These are phyloP conservation scores for Onychomys arenicola DNA, from an alignment of 2,797 vertebrate species.

Conservation along the genomic window DNA sequence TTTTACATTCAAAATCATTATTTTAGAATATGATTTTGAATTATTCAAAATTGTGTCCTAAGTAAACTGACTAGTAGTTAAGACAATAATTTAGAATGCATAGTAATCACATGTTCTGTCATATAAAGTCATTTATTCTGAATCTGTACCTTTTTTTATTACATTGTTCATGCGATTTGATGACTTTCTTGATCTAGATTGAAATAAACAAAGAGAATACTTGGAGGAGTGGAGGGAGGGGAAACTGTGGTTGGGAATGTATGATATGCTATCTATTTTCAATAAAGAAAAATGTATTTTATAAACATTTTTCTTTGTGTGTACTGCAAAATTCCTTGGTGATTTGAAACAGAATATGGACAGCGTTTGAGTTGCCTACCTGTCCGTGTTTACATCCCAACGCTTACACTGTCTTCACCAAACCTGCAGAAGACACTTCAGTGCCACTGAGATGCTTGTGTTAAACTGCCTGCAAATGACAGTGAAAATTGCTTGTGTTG, in stretches of 20 bases:
- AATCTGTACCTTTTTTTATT: conserved; percentile 7
- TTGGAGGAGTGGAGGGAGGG: too few species aligned
- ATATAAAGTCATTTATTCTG: background rate
- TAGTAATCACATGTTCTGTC: background rate
- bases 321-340: background rate
- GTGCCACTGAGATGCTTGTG: background rate
- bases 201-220: background rate
- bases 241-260: background rate
- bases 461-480: background rate
- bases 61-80: background rate
- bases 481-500: background rate
- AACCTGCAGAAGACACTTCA: background rate
- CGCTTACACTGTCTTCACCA: background rate
- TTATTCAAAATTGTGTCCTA: background rate
- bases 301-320: background rate
- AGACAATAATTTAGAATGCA: background rate
- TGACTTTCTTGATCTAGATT: background rate
- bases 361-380: background rate
- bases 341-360: background rate
- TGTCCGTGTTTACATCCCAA: background rate
- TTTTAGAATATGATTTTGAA: background rate
- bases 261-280: background rate
- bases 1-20: conserved; percentile 16
- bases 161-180: background rate
- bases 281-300: background rate